Percentiles rank a stretch among this genome's conserved stretches.
These are phyloP conservation scores for Schizotus pectinicornis DNA, from an alignment of 2,888 invertebrate species.

Conservation along the genomic window DNA sequence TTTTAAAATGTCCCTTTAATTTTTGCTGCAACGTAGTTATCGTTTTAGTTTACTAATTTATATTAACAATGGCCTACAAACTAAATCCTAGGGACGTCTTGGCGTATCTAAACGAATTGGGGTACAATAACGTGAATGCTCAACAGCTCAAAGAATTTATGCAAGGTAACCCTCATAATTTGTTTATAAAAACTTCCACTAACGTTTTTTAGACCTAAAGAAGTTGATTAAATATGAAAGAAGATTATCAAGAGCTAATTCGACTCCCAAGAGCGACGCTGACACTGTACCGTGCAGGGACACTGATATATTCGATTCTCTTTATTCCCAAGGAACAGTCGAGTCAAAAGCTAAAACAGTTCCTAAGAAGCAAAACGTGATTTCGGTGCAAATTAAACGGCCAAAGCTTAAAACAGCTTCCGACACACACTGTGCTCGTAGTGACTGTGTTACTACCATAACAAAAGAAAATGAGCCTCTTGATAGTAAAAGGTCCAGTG, in stretches of 20 bases:
- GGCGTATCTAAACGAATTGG: slow-evolving; percentile 75
- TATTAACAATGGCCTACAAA: slow-evolving; percentile 47
- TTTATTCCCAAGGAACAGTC: slow-evolving; percentile 55
- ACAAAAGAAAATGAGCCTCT: slow-evolving; percentile 30
- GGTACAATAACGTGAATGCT: slow-evolving; percentile 76
- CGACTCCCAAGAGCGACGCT: background rate
- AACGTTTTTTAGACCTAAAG: slow-evolving; percentile 66
- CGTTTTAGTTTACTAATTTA: slow-evolving; percentile 5
- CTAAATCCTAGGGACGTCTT: slow-evolving; percentile 77
- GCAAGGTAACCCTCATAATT: slow-evolving; percentile 65
- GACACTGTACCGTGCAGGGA: background rate
- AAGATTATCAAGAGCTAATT: slow-evolving; percentile 3
- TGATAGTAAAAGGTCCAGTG: background rate
- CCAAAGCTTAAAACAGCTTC: background rate
- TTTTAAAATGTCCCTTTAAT: no score
- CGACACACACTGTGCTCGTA: background rate
- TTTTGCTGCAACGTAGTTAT: no score
- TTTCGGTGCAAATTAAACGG: slow-evolving; percentile 44
- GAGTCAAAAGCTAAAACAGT: slow-evolving; percentile 55
- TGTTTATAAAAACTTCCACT: slow-evolving; percentile 8
- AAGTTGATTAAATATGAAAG: slow-evolving; percentile 68
- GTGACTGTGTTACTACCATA: background rate
- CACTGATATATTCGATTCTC: slow-evolving; percentile 46
- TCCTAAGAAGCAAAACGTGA: slow-evolving; percentile 39
- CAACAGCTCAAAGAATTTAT: slow-evolving; percentile 80